A percentile compares a stretch with the other conserved stretches of the same genome.
phyloP scores from a whole-genome alignment of 2,888 invertebrate species.

The Physocephala rufipes region DNA sequence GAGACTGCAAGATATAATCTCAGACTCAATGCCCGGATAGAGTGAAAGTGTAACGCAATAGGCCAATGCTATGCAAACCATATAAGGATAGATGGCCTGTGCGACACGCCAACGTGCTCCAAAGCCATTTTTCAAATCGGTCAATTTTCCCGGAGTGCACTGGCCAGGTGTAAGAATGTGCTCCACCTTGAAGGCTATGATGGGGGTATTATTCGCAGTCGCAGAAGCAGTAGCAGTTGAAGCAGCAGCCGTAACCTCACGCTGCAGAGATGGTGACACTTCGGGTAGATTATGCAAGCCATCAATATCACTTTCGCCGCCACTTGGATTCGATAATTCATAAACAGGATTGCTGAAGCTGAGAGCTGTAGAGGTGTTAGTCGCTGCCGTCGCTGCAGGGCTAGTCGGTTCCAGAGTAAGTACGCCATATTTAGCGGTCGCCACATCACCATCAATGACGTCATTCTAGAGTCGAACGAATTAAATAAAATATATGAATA shows the following conservation, averaged over 20 bases:
- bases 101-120: constrained; percentile 80
- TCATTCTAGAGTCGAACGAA: constrained; percentile 69
- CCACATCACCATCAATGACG: constrained; percentile 68
- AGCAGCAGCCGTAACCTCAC: constrained; percentile 53
- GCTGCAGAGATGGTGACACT: constrained; percentile 52
- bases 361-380: constrained; percentile 71
- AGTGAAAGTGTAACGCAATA: constrained; percentile 90
- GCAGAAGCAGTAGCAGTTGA: constrained; percentile 49
- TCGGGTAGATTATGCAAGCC: constrained; percentile 62
- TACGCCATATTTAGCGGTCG: constrained; percentile 76
- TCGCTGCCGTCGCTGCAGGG: constrained; percentile 67
- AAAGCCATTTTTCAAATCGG: constrained; percentile 63
- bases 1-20: constrained; percentile 83
- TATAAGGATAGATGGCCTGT: constrained; percentile 86
- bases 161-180: constrained; percentile 64
- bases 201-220: constrained; percentile 56
- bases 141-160: constrained; percentile 60
- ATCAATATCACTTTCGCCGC: constrained; percentile 67
- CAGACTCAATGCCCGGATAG: constrained; percentile 91
- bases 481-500: neutral
- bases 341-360: constrained; percentile 87
- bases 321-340: constrained; percentile 74
- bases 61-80: constrained; percentile 87
- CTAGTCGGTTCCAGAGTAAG: constrained; percentile 79
- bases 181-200: constrained; percentile 65